Conservation (phyloP, 1,140 invertebrate species). For the Ridgeia piscesae region DNA sequence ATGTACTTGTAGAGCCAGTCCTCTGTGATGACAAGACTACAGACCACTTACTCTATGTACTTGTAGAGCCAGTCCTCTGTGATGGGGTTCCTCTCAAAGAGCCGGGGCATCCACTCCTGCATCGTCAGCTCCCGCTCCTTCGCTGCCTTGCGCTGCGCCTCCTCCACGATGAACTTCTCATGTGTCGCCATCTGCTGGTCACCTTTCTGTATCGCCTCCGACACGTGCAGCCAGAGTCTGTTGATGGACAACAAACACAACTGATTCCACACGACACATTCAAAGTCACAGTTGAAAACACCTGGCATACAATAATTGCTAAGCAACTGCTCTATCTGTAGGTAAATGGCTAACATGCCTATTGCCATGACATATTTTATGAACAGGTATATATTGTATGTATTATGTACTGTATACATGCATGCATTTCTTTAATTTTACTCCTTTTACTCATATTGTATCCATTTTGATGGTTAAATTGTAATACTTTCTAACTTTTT, state of each 20-base stretch:
- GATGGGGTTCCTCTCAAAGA: slow-evolving; percentile 72
- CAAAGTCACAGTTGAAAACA: background rate
- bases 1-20: no score
- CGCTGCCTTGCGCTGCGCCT: slow-evolving; percentile 74
- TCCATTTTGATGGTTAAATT: no score
- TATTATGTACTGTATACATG: no score
- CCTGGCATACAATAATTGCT: no score
- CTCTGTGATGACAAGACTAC: no score
- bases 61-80: slow-evolving; percentile 76
- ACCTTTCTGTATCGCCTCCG: slow-evolving; percentile 74
- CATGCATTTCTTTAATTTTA: no score
- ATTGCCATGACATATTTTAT: no score
- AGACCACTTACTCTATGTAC: slow-evolving; percentile 61
- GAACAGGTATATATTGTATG: no score
- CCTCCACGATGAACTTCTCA: slow-evolving; percentile 85
- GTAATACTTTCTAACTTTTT: no score
- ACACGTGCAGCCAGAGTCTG: slow-evolving; percentile 80
- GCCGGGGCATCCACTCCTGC: slow-evolving; percentile 69
- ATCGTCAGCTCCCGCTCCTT: slow-evolving; percentile 68
- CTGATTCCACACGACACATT: background rate
- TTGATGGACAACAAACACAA: background rate
- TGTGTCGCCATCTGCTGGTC: slow-evolving; percentile 83
- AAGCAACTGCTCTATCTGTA: no score
- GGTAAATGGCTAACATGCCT: no score
- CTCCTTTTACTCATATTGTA: no score